A percentile compares a stretch with the other conserved stretches of the same genome.
These are phyloP conservation scores for Peromyscus attwateri DNA, from an alignment of 2,797 vertebrate species.

Conservation along the genomic window DNA sequence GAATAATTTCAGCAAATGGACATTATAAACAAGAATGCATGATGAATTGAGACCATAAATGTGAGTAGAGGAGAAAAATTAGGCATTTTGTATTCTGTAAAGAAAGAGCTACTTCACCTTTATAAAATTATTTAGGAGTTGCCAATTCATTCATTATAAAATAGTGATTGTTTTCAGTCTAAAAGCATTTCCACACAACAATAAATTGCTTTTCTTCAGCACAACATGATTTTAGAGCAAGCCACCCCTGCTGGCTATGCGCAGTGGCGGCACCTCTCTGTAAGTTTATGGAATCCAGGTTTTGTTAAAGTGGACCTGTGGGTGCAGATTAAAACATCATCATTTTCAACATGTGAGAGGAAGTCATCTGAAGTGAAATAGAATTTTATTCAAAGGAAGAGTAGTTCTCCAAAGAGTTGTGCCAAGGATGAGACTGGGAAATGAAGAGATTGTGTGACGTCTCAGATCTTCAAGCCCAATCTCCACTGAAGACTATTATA, in stretches of 20 bases:
- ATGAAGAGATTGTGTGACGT: slow-evolving; percentile 74
- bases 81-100: slow-evolving; percentile 72
- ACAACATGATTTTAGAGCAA: not conserved
- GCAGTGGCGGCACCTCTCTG: not conserved
- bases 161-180: slow-evolving; percentile 76
- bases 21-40: slow-evolving; percentile 74
- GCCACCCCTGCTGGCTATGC: not conserved
- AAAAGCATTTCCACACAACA: slow-evolving; percentile 76
- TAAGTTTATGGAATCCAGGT: slow-evolving; percentile 18
- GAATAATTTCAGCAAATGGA: slow-evolving; percentile 77
- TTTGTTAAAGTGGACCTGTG: not conserved
- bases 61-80: slow-evolving; percentile 60
- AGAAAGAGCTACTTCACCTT: slow-evolving; percentile 77
- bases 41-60: slow-evolving; percentile 65
- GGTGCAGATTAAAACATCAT: not conserved
- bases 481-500: slow-evolving; percentile 55
- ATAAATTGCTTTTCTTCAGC: slow-evolving; percentile 65
- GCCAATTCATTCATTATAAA: slow-evolving; percentile 72
- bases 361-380: not conserved
- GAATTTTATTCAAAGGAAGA: not conserved
- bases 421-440: slow-evolving; percentile 80
- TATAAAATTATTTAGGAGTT: slow-evolving; percentile 68
- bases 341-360: not conserved
- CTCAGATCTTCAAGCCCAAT: slow-evolving; percentile 80
- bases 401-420: slow-evolving; percentile 48